Percentiles rank a stretch among this genome's conserved stretches.
These are phyloP conservation scores for Liparis tanakae DNA, from an alignment of 2,797 vertebrate genomes.

Conservation along the genomic window DNA sequence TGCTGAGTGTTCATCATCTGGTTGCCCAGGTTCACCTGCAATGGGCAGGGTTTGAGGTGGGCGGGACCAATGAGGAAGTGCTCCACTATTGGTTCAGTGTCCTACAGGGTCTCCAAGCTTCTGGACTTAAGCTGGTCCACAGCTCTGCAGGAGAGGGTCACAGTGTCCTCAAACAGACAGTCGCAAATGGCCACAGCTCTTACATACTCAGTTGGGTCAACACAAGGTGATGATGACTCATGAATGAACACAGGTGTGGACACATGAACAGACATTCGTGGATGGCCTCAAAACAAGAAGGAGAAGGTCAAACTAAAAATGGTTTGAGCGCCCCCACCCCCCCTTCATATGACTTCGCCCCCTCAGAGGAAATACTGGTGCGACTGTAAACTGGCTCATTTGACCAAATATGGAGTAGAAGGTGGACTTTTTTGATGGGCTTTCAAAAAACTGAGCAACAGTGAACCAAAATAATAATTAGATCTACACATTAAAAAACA, in stretches of 20 bases:
- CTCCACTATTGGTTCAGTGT: conserved; percentile 85
- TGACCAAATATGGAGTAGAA: conserved; percentile 20
- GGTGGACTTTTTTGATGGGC: background rate
- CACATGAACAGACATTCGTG: conserved; percentile 4
- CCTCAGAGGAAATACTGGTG: background rate
- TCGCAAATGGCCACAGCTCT: conserved; percentile 69
- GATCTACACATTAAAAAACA: background rate
- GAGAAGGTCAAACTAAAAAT: background rate
- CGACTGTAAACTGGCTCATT: background rate
- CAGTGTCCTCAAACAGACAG: conserved; percentile 70
- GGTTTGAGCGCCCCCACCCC: conserved; percentile 18
- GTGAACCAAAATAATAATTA: background rate
- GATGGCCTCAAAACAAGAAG: conserved; percentile 16
- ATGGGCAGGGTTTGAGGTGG: conserved; percentile 85
- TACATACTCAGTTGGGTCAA: conserved; percentile 86
- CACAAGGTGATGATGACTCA: conserved; percentile 62
- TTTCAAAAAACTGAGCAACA: background rate
- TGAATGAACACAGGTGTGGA: background rate
- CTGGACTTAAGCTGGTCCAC: conserved; percentile 78
- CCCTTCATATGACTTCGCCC: conserved; percentile 2
- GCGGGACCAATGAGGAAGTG: conserved; percentile 77
- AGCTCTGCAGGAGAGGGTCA: conserved; percentile 72
- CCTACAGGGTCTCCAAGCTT: conserved; percentile 69
- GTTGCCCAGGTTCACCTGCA: conserved; percentile 82
- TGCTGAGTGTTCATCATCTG: conserved; percentile 77